Evolutionary conservation across 1,140 invertebrate genomes (phyloP).

Genomic region (Polypedilum pembai): DNA sequence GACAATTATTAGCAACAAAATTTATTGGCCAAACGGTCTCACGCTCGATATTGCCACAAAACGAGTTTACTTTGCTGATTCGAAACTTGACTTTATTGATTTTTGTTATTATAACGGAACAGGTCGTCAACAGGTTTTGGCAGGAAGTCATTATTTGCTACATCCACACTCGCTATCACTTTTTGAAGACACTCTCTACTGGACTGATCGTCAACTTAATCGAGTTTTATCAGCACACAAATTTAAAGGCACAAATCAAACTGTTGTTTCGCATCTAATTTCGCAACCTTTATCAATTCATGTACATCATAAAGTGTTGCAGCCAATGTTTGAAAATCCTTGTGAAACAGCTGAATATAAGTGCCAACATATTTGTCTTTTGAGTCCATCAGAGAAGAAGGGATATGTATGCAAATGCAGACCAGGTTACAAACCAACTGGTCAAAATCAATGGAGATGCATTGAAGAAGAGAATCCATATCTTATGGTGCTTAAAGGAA

Average conservation of each 20-base stretch:
- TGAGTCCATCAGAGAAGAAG: conserved; percentile 60
- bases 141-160: conserved; percentile 80
- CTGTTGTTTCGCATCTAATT: conserved; percentile 87
- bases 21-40: conserved; percentile 97
- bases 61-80: conserved; percentile 95
- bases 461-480: conserved; percentile 79
- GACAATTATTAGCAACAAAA: conserved; percentile 88
- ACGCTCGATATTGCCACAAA: conserved; percentile 90
- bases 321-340: conserved; percentile 76
- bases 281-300: conserved; percentile 91
- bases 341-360: conserved; percentile 57
- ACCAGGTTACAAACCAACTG: conserved; percentile 66
- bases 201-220: conserved; percentile 92
- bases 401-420: conserved; percentile 87
- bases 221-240: conserved; percentile 83
- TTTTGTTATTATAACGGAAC: conserved; percentile 96
- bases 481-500: conserved; percentile 83
- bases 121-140: conserved; percentile 77
- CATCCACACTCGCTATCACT: conserved; percentile 94
- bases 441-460: conserved; percentile 58
- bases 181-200: conserved; percentile 89
- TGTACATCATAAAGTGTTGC: conserved; percentile 87
- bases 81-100: conserved; percentile 96
- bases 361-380: conserved; percentile 87
- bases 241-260: conserved; percentile 82